phyloP scores from a whole-genome alignment of 1,140 invertebrate species.

The Polypedilum pembai region DNA sequence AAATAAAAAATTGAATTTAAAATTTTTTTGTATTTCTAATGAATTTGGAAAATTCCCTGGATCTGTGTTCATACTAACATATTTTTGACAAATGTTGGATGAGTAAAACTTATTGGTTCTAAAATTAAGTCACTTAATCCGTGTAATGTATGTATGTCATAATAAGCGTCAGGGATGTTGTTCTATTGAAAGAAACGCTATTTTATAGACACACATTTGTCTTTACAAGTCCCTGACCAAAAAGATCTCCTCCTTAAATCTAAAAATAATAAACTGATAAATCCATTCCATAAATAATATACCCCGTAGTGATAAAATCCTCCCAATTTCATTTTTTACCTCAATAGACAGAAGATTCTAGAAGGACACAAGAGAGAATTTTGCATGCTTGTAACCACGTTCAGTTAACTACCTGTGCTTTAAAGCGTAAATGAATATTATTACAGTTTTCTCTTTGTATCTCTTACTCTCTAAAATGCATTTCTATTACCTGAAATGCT shows the following conservation, averaged over 20 bases:
- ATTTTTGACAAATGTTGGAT: constrained; percentile 6
- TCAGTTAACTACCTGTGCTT: neutral
- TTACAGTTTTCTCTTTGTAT: no score
- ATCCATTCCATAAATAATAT: constrained; percentile 3
- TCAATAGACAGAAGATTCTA: neutral
- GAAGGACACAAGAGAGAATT: neutral
- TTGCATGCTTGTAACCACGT: neutral
- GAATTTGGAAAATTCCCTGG: no score
- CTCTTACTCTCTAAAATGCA: no score
- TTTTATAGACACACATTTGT: neutral
- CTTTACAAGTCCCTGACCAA: neutral
- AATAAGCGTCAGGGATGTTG: neutral
- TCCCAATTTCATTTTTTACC: neutral
- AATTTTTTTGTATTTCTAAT: no score
- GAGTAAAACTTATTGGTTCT: neutral
- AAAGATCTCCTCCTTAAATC: constrained; percentile 7
- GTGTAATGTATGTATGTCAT: neutral
- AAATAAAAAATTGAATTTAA: neutral
- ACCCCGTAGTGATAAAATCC: constrained; percentile 3
- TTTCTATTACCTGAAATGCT: no score
- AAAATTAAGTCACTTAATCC: neutral
- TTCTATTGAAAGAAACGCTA: neutral
- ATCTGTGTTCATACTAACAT: neutral
- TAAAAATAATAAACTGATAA: constrained; percentile 11
- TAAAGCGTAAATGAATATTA: no score